These are phyloP conservation scores for Sebastes aleutianus DNA, from an alignment of 2,797 vertebrate genomes.

Conservation along the genomic window DNA sequence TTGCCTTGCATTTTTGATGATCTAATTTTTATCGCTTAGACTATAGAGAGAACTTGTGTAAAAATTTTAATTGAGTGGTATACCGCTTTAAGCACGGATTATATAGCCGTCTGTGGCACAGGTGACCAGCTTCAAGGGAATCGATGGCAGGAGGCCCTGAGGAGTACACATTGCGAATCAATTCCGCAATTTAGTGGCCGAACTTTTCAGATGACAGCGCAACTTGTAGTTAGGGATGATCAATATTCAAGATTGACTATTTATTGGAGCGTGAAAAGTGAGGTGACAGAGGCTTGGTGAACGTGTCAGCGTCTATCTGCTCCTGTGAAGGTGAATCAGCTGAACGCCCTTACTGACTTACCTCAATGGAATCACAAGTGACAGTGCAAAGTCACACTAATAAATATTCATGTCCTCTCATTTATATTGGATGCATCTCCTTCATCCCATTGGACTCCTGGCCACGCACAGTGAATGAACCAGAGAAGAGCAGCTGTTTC, in stretches of 20 bases:
- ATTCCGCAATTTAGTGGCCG: constrained; percentile 4
- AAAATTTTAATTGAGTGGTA: neutral
- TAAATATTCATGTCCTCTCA: constrained; percentile 53
- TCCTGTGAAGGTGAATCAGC: constrained; percentile 33
- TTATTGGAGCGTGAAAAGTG: constrained; percentile 24
- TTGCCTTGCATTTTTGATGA: neutral
- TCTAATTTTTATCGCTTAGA: rapidly evolving
- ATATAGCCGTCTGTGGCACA: neutral
- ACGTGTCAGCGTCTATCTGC: constrained; percentile 7
- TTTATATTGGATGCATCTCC: constrained; percentile 27
- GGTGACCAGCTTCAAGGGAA: constrained; percentile 13
- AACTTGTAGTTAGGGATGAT: constrained; percentile 30
- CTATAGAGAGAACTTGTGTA: neutral
- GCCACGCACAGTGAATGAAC: neutral
- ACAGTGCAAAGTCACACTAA: constrained; percentile 34
- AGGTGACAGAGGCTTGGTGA: constrained; percentile 5
- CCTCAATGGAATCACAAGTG: constrained; percentile 21
- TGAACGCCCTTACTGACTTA: neutral
- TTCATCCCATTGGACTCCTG: constrained; percentile 16
- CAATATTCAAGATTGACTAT: constrained; percentile 30
- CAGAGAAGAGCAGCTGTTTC: constrained; percentile 10
- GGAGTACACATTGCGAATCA: constrained; percentile 20
- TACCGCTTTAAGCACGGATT: neutral
- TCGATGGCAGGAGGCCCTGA: constrained; percentile 12
- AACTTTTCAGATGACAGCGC: constrained; percentile 55